Evolutionary conservation across 37 sponge, comb jelly and placozoan species (phyloP).

Genomic region (Lycopodina hypogea): DNA sequence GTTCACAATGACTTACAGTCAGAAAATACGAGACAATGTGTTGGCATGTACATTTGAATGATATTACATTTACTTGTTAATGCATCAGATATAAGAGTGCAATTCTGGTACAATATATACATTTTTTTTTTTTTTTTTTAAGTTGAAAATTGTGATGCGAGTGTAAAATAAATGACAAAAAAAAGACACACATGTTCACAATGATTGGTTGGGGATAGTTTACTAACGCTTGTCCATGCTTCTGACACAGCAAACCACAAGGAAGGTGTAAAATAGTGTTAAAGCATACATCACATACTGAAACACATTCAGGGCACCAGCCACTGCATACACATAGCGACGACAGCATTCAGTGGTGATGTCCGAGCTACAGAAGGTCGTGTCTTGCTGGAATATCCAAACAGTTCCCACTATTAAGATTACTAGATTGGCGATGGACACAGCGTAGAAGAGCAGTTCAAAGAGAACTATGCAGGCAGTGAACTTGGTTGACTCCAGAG

Average conservation of each 20-base stretch:
- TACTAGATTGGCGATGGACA: not conserved
- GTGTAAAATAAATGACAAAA: no score
- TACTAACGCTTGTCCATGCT: constrained; percentile 3
- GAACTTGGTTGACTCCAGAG: not conserved
- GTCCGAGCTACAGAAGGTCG: not conserved
- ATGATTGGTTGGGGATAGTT: no score
- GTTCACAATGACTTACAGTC: no score
- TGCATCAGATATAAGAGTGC: no score
- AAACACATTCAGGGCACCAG: constrained; percentile 7
- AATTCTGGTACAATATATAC: no score
- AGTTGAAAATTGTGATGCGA: no score
- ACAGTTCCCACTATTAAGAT: constrained; percentile 20
- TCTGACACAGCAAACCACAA: constrained; percentile 3
- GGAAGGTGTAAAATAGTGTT: constrained; percentile 5
- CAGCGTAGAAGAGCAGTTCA: constrained; percentile 26
- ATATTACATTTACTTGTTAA: no score
- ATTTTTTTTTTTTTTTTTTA: no score
- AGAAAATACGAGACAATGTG: no score
- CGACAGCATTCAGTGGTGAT: constrained; percentile 11
- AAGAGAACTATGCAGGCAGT: constrained; percentile 19
- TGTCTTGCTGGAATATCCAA: not conserved
- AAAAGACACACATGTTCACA: no score
- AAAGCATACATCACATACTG: constrained; percentile 33
- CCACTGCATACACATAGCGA: not conserved
- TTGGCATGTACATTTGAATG: no score